Percentiles rank a stretch among this genome's conserved stretches.
These are phyloP conservation scores for Heterochromis multidens DNA, from an alignment of 2,113 vertebrate species.

Conservation along the genomic window DNA sequence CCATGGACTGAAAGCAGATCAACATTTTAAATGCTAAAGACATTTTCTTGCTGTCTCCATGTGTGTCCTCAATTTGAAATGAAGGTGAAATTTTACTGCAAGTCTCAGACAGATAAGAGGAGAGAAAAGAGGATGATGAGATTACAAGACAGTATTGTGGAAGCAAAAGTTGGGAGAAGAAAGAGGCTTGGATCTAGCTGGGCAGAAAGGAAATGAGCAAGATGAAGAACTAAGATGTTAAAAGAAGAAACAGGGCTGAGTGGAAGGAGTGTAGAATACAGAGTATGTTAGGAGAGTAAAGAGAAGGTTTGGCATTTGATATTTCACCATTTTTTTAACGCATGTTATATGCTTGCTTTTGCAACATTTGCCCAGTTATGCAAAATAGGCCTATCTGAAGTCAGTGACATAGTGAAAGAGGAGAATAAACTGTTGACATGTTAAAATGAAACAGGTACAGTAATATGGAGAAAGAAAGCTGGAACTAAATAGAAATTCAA, in stretches of 20 bases:
- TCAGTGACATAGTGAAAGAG: neutral
- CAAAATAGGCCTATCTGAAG: neutral
- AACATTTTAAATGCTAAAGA: neutral
- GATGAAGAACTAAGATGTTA: neutral
- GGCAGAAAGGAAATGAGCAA: neutral
- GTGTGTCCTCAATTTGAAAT: conserved; percentile 1
- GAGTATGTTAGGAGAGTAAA: neutral
- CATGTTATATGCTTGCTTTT: neutral
- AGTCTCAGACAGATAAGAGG: neutral
- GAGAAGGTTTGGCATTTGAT: neutral
- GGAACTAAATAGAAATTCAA: neutral
- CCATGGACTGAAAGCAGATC: neutral
- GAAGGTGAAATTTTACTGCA: neutral
- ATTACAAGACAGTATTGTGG: neutral
- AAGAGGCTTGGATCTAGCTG: neutral
- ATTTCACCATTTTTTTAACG: neutral
- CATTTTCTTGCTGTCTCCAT: neutral
- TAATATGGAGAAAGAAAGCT: neutral
- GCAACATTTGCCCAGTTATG: neutral
- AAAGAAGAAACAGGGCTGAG: neutral
- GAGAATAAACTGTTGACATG: neutral
- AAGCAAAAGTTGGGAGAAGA: neutral
- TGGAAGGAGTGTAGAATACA: neutral
- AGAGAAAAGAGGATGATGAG: neutral
- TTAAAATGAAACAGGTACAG: neutral